Conservation (phyloP, 2,888 invertebrate genomes). For the Leptinotarsa haldemani region DNA sequence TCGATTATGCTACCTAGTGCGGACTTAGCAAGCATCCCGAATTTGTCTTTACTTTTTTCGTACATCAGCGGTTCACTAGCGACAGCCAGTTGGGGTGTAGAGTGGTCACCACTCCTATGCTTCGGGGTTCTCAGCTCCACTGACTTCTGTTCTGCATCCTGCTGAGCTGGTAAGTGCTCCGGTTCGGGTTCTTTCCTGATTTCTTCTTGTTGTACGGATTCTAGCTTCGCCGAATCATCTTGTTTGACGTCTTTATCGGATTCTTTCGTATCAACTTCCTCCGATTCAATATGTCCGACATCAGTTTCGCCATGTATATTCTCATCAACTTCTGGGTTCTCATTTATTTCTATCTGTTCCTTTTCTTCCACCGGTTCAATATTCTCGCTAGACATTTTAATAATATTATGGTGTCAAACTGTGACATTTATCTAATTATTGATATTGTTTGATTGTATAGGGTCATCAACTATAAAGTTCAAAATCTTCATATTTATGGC, state of each 20-base stretch:
- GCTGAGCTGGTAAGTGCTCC: not conserved
- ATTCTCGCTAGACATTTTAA: not conserved
- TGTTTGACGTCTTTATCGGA: not conserved
- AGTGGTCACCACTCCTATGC: not conserved
- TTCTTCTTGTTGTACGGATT: not conserved
- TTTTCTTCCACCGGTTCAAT: not conserved
- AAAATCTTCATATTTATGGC: no score
- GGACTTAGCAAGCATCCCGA: not conserved
- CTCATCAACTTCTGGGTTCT: not conserved
- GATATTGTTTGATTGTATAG: not conserved
- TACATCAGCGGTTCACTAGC: not conserved
- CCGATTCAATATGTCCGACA: not conserved
- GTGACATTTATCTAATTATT: not conserved
- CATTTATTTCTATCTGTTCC: not conserved
- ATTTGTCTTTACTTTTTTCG: slow-evolving; percentile 1
- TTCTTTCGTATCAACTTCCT: not conserved
- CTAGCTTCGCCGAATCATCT: not conserved
- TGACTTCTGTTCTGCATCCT: not conserved
- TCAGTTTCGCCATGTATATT: not conserved
- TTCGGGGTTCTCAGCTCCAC: not conserved
- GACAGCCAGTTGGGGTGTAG: not conserved
- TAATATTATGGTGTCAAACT: not conserved
- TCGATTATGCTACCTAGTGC: slow-evolving; percentile 33
- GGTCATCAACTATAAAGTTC: not conserved
- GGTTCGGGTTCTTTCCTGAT: not conserved